Percentiles rank a stretch among this genome's conserved stretches.
These are phyloP conservation scores for Hoplostethus atlanticus DNA, from an alignment of 2,797 vertebrate genomes.

Conservation along the genomic window DNA sequence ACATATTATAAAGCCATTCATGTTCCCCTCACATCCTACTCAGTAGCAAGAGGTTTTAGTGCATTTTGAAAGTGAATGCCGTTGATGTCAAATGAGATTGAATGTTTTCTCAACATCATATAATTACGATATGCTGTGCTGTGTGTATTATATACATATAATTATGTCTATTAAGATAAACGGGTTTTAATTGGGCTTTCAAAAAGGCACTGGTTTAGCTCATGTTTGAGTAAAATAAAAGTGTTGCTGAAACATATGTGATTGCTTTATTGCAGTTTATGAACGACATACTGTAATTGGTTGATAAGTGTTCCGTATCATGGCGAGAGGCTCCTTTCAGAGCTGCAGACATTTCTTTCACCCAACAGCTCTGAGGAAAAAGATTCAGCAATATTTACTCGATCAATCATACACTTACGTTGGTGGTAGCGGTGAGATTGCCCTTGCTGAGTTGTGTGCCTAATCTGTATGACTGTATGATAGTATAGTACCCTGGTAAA, in stretches of 20 bases:
- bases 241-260: too few species aligned
- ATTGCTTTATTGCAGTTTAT: too few species aligned
- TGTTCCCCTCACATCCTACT: slow-evolving; percentile 30
- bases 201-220: not conserved
- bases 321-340: slow-evolving; percentile 17
- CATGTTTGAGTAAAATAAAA: too few species aligned
- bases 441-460: not conserved
- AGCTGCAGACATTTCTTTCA: slow-evolving; percentile 1
- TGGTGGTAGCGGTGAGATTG: not conserved
- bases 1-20: slow-evolving; percentile 43
- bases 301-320: slow-evolving; percentile 7
- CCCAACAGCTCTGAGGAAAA: slow-evolving; percentile 2
- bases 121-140: slow-evolving; percentile 17
- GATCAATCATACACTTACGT: slow-evolving; percentile 9
- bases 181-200: not conserved
- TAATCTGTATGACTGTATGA: too few species aligned
- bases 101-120: not conserved
- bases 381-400: not conserved
- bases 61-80: slow-evolving; percentile 33
- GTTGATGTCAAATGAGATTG: slow-evolving; percentile 10
- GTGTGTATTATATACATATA: not conserved
- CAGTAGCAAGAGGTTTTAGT: not conserved
- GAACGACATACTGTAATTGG: not conserved
- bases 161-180: not conserved
- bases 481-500: too few species aligned